Conservation (phyloP, 2,113 vertebrate genomes). For the Gobio gobio region DNA sequence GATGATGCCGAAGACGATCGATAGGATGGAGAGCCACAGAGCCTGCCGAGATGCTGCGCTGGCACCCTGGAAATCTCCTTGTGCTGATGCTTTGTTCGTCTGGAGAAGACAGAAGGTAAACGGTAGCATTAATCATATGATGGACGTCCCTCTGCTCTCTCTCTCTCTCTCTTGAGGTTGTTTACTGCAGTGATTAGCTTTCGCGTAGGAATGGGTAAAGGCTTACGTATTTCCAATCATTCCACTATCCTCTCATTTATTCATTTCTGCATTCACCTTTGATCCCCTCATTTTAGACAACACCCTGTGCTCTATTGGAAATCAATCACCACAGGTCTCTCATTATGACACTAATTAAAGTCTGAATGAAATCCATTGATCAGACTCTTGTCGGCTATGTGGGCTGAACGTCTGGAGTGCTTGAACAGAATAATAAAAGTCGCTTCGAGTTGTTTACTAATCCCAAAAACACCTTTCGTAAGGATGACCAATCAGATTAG, state of each 20-base stretch:
- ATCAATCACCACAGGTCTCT: slow-evolving; percentile 64
- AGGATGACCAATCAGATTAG: not conserved
- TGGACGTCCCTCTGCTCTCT: not conserved
- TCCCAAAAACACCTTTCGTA: not conserved
- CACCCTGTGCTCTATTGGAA: slow-evolving; percentile 65
- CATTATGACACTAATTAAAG: slow-evolving; percentile 75
- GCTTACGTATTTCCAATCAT: slow-evolving; percentile 42
- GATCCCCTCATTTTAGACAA: slow-evolving; percentile 50
- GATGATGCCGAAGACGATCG: slow-evolving; percentile 85
- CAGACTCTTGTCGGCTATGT: slow-evolving; percentile 23
- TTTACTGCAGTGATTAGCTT: not conserved
- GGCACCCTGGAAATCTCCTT: slow-evolving; percentile 84
- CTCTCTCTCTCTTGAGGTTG: too few relatives aligned
- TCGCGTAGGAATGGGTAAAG: not conserved
- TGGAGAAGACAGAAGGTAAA: slow-evolving; percentile 58
- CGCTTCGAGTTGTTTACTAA: not conserved
- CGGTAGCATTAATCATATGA: slow-evolving; percentile 17
- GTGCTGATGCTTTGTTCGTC: slow-evolving; percentile 87
- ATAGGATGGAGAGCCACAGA: slow-evolving; percentile 85
- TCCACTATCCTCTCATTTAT: slow-evolving; percentile 35
- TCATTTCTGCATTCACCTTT: slow-evolving; percentile 8
- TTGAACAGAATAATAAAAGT: not conserved
- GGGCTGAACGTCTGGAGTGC: not conserved
- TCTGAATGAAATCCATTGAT: slow-evolving; percentile 69
- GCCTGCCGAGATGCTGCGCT: slow-evolving; percentile 82